phyloP scores from a whole-genome alignment of 1,140 invertebrate species.

The Aphelinus atriplicis region DNA sequence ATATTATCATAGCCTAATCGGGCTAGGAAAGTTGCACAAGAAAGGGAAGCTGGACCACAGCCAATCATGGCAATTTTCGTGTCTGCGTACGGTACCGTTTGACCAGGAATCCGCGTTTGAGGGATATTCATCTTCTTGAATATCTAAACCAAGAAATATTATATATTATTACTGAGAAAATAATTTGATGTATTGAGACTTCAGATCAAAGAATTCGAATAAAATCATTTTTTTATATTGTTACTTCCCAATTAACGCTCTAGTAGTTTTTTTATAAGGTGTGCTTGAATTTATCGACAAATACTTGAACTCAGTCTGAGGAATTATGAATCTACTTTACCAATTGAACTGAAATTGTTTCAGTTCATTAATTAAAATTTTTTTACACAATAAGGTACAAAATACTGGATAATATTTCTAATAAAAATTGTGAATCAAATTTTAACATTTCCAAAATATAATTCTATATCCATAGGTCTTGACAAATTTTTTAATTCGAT shows the following conservation, averaged over 20 bases:
- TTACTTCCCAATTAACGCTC: no score
- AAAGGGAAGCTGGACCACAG: slow-evolving; percentile 95
- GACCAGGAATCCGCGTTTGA: slow-evolving; percentile 82
- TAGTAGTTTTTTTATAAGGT: no score
- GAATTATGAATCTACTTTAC: no score
- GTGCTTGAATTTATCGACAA: no score
- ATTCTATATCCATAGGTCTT: background rate
- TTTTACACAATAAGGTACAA: background rate
- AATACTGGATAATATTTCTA: background rate
- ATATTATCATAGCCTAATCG: slow-evolving; percentile 91
- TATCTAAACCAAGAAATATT: slow-evolving; percentile 66
- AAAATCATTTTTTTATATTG: no score
- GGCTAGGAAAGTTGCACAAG: slow-evolving; percentile 94
- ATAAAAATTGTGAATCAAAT: background rate
- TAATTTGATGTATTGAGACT: no score
- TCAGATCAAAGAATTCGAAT: no score
- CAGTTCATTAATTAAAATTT: no score
- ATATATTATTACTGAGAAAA: no score
- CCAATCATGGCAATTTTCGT: slow-evolving; percentile 91
- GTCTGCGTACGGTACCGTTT: slow-evolving; percentile 69
- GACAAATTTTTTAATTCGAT: slow-evolving; percentile 5
- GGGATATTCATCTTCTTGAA: slow-evolving; percentile 94
- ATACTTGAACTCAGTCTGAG: no score
- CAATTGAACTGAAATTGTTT: no score
- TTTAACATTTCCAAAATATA: background rate